These are phyloP conservation scores for Dufourea novaeangliae DNA, from an alignment of 1,140 invertebrate genomes.

Conservation along the genomic window DNA sequence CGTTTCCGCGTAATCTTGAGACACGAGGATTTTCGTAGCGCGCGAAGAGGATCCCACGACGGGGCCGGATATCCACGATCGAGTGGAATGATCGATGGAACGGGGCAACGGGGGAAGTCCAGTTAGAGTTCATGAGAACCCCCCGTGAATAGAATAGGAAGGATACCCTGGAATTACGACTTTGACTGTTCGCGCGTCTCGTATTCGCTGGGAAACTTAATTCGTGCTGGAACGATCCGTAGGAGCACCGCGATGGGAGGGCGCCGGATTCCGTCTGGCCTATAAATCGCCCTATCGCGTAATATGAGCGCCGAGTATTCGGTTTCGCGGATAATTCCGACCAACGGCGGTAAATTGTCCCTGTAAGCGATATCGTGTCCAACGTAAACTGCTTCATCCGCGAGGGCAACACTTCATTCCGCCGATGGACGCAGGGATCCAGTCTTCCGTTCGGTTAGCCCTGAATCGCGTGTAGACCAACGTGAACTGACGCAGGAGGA, in stretches of 20 bases:
- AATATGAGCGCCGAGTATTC: constrained; percentile 68
- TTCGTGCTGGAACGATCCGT: constrained; percentile 2
- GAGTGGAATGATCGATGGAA: constrained; percentile 46
- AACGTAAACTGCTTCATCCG: constrained; percentile 63
- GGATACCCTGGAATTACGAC: constrained; percentile 58
- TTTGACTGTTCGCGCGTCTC: constrained; percentile 60
- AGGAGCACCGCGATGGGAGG: no score
- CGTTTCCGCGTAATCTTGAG: no score
- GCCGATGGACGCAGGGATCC: background rate
- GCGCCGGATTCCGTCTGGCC: constrained; percentile 31
- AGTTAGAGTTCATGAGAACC: constrained; percentile 55
- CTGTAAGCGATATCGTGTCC: constrained; percentile 59
- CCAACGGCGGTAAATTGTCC: constrained; percentile 59
- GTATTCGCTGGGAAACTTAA: constrained; percentile 62
- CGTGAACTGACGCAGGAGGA: no score
- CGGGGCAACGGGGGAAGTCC: constrained; percentile 45
- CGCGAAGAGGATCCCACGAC: background rate
- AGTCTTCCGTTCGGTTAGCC: background rate
- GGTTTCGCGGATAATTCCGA: constrained; percentile 69
- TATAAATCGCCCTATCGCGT: constrained; percentile 70
- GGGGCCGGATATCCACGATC: constrained; percentile 12
- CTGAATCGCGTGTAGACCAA: no score
- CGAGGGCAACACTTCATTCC: constrained; percentile 46
- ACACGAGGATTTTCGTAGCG: background rate
- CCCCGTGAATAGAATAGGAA: constrained; percentile 45